Percentiles rank a stretch among this genome's conserved stretches.
These are phyloP conservation scores for Noctilio leporinus DNA, from an alignment of 2,113 vertebrate species.

Conservation along the genomic window DNA sequence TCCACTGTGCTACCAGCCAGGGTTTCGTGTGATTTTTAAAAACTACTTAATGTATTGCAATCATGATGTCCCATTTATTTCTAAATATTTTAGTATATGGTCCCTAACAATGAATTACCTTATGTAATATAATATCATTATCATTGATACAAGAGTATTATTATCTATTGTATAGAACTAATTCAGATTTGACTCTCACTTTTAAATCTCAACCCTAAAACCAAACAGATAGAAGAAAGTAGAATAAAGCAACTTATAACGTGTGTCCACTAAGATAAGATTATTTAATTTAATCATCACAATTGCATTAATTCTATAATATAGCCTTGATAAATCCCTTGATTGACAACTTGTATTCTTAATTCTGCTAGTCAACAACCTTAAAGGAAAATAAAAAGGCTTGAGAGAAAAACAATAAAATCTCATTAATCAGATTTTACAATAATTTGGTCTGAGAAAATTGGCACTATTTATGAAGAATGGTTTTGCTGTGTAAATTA, in stretches of 20 bases:
- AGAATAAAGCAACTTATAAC: not conserved
- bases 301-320: not conserved
- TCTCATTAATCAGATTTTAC: not conserved
- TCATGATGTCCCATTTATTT: not conserved
- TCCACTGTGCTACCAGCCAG: too few species aligned
- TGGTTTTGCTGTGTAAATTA: not conserved
- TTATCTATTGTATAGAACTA: not conserved
- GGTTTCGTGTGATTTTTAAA: not conserved
- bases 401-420: not conserved
- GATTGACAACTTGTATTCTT: not conserved
- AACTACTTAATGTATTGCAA: not conserved
- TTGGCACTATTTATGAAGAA: not conserved
- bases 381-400: conserved; percentile 23
- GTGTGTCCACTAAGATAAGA: not conserved
- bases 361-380: not conserved
- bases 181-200: not conserved
- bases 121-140: not conserved
- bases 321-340: not conserved
- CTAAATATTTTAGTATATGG: not conserved
- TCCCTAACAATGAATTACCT: not conserved
- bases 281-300: not conserved
- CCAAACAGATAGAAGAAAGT: not conserved
- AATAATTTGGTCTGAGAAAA: conserved; percentile 2
- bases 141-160: not conserved
- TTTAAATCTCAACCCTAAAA: not conserved